Conservation (phyloP, 2,888 invertebrate species). For the Drosophila robusta region DNA sequence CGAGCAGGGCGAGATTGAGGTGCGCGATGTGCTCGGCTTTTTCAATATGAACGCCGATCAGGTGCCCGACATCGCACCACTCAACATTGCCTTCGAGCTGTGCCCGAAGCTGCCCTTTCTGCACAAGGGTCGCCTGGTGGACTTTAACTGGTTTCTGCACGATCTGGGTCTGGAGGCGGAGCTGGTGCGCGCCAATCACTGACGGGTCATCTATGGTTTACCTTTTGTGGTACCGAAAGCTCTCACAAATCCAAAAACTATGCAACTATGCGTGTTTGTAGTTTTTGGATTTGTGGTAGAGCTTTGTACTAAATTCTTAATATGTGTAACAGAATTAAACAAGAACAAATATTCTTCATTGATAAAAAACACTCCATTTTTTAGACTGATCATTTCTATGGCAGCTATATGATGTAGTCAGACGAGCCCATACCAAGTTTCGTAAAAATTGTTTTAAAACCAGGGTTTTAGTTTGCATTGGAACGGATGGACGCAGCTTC, state of each 20-base stretch:
- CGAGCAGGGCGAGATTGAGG: slow-evolving; percentile 88
- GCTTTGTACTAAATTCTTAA: background rate
- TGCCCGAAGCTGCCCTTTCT: slow-evolving; percentile 84
- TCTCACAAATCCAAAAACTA: slow-evolving; percentile 2
- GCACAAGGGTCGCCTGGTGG: slow-evolving; percentile 82
- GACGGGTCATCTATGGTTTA: background rate
- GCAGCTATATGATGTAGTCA: background rate
- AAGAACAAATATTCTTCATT: background rate
- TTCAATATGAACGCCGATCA: slow-evolving; percentile 87
- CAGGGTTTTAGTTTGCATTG: background rate
- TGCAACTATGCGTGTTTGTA: background rate
- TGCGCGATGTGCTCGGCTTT: slow-evolving; percentile 89
- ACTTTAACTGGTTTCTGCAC: slow-evolving; percentile 83
- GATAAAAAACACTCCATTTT: background rate
- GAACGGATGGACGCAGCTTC: background rate
- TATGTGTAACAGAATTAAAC: background rate
- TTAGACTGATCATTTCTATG: background rate
- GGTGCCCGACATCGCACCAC: slow-evolving; percentile 82
- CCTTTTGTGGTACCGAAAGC: background rate
- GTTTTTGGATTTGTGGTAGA: slow-evolving; percentile 1
- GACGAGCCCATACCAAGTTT: no score
- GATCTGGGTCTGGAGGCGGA: slow-evolving; percentile 82
- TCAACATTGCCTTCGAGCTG: slow-evolving; percentile 84
- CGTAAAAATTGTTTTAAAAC: background rate
- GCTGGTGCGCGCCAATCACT: slow-evolving; percentile 65